A percentile compares a stretch with the other conserved stretches of the same genome.
Evolutionary conservation across 2,888 invertebrate species (phyloP).

Genomic region (Seira sanloemensis): DNA sequence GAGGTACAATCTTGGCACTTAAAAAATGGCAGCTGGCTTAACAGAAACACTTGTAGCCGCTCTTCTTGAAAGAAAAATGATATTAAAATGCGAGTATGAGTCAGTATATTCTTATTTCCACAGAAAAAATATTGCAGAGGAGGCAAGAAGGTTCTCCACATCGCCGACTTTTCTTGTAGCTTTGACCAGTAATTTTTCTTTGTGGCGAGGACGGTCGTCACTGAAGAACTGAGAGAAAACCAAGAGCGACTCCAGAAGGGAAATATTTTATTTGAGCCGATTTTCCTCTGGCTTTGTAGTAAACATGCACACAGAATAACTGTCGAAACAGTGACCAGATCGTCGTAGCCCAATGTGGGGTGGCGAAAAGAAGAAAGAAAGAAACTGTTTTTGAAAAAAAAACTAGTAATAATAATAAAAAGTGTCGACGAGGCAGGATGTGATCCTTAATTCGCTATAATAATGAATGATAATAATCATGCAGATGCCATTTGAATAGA

Average conservation of each 20-base stretch:
- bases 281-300: too few relatives aligned
- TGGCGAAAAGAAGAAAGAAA: slow-evolving; percentile 19
- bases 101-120: too few relatives aligned
- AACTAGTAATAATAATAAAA: slow-evolving; percentile 30
- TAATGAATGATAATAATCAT: slow-evolving; percentile 55
- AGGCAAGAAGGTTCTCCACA: too few relatives aligned
- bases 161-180: neutral
- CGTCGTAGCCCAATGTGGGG: neutral
- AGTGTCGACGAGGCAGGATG: slow-evolving; percentile 70
- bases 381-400: too few relatives aligned
- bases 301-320: slow-evolving; percentile 22
- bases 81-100: too few relatives aligned
- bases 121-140: too few relatives aligned
- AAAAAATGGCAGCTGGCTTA: too few relatives aligned
- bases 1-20: too few relatives aligned
- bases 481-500: neutral
- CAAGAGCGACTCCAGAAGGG: slow-evolving; percentile 56
- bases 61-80: too few relatives aligned
- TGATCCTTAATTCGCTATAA: slow-evolving; percentile 72
- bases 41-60: too few relatives aligned
- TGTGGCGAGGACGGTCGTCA: slow-evolving; percentile 58
- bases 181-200: slow-evolving; percentile 17
- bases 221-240: slow-evolving; percentile 59
- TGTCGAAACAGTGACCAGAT: slow-evolving; percentile 32
- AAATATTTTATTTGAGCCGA: slow-evolving; percentile 49